Percentiles rank a stretch among this genome's conserved stretches.
Evolutionary conservation across 2,797 vertebrate species (phyloP).

Genomic region (Bucorvus abyssinicus): DNA sequence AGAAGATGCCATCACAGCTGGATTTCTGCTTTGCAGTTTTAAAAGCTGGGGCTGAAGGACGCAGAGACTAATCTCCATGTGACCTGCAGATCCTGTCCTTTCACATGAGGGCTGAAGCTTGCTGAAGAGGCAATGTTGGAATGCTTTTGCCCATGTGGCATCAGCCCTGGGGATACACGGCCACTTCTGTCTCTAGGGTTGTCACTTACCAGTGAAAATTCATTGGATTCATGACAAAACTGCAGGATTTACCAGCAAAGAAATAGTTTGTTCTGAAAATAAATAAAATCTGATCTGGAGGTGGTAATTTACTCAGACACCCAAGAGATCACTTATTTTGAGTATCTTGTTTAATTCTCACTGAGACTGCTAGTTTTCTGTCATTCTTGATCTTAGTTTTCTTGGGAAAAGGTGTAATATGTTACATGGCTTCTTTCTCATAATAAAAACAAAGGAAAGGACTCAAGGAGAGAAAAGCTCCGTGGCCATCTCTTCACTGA

Average conservation of each 20-base stretch:
- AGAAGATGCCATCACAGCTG: not conserved
- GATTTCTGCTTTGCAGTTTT: conserved; percentile 1
- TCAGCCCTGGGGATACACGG: conserved; percentile 15
- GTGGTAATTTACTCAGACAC: conserved; percentile 56
- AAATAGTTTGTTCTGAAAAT: conserved; percentile 68
- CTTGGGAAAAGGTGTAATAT: not conserved
- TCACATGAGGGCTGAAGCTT: conserved; percentile 41
- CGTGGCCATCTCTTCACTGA: not conserved
- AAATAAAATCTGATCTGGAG: conserved; percentile 57
- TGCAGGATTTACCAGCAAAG: conserved; percentile 45
- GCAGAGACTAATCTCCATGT: conserved; percentile 27
- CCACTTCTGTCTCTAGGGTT: conserved; percentile 24
- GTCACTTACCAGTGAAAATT: conserved; percentile 47
- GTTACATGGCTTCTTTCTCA: not conserved
- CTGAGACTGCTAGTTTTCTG: conserved; percentile 33
- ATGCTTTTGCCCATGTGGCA: conserved; percentile 37
- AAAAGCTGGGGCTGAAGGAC: conserved; percentile 33
- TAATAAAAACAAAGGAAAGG: not conserved
- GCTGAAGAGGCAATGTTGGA: conserved; percentile 50
- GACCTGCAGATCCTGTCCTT: conserved; percentile 44
- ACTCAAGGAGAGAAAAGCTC: not conserved
- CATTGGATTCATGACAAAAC: conserved; percentile 51
- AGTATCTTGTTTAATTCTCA: conserved; percentile 48
- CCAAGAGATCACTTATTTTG: conserved; percentile 37
- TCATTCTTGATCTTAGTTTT: conserved; percentile 31